phyloP scores from a whole-genome alignment of 2,797 vertebrate genomes.

The Selene dorsalis region DNA sequence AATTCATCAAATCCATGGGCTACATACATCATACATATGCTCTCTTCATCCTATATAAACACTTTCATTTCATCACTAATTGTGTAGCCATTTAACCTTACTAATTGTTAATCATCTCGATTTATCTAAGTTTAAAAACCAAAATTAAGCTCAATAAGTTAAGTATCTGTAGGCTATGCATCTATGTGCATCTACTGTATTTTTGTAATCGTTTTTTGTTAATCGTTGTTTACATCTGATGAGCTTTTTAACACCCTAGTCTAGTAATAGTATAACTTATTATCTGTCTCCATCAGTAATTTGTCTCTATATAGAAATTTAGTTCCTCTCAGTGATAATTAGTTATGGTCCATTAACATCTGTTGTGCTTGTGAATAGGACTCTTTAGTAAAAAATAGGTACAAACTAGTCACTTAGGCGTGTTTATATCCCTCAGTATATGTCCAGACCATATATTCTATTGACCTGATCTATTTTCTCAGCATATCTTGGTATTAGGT shows the following conservation, averaged over 20 bases:
- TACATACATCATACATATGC: background rate
- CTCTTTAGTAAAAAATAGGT: background rate
- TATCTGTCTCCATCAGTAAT: background rate
- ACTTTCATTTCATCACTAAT: background rate
- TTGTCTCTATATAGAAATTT: background rate
- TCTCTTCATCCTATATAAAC: background rate
- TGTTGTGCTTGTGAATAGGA: background rate
- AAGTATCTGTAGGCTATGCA: background rate
- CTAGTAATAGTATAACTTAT: background rate
- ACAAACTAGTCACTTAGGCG: background rate
- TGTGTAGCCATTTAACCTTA: background rate
- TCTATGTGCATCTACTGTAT: no score
- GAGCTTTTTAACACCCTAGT: background rate
- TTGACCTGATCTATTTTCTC: background rate
- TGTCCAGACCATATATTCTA: background rate
- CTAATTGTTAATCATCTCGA: background rate
- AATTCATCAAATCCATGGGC: background rate
- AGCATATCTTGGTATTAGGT: constrained; percentile 1
- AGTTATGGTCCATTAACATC: background rate
- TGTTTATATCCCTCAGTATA: background rate
- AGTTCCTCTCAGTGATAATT: background rate
- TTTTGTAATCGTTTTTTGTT: no score
- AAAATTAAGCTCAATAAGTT: background rate
- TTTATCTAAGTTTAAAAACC: background rate
- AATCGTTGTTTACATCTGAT: background rate